Percentiles rank a stretch among this genome's conserved stretches.
Conservation (phyloP, 1,140 invertebrate genomes). For the Heliothis subflexa region DNA sequence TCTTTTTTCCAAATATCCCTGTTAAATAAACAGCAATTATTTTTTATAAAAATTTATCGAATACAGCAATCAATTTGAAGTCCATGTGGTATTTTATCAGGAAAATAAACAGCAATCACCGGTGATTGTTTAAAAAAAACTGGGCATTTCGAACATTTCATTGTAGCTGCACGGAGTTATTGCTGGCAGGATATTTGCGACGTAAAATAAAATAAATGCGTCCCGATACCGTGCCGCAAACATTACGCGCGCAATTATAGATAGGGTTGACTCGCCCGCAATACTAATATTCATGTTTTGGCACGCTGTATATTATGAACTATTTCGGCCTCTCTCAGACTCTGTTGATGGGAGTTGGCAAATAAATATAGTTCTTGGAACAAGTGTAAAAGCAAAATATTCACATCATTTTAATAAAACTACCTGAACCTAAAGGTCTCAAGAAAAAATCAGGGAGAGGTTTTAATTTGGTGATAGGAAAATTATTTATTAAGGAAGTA, state of each 20-base stretch:
- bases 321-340: not conserved
- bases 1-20: not conserved
- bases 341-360: not conserved
- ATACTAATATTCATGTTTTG: constrained; percentile 10
- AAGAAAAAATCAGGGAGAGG: no score
- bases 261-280: constrained; percentile 31
- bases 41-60: not conserved
- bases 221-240: constrained; percentile 34
- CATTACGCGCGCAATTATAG: constrained; percentile 42
- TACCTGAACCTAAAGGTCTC: no score
- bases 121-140: constrained; percentile 10
- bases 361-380: no score
- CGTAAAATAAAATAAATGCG: constrained; percentile 40
- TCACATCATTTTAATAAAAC: no score
- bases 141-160: constrained; percentile 15
- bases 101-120: constrained; percentile 39
- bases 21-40: not conserved
- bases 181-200: constrained; percentile 35
- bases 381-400: no score
- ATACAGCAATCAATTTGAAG: constrained; percentile 10
- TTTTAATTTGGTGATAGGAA: no score
- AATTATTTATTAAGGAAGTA: no score
- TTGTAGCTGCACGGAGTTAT: constrained; percentile 11
- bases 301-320: not conserved
- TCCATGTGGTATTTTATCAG: not conserved